These are phyloP conservation scores for Epicauta chinensis DNA, from an alignment of 1,140 invertebrate species.

Conservation along the genomic window DNA sequence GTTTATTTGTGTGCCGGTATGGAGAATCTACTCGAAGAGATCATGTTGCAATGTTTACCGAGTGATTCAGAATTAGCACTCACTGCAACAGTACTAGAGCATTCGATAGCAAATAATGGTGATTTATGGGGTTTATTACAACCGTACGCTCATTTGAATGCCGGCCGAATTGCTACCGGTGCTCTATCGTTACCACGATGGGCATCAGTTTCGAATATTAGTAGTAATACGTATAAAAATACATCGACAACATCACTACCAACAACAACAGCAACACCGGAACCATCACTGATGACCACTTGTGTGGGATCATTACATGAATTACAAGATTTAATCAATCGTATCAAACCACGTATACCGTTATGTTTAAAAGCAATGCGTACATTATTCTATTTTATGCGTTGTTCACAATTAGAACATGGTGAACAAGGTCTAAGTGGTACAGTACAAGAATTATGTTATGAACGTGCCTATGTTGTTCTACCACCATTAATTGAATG, in stretches of 20 bases:
- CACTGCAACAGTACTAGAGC: conserved; percentile 71
- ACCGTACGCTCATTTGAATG: conserved; percentile 83
- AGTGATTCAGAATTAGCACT: conserved; percentile 58
- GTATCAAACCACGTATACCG: conserved; percentile 50
- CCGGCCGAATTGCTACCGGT: conserved; percentile 77
- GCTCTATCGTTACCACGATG: conserved; percentile 76
- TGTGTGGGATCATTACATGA: conserved; percentile 78
- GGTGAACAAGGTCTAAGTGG: conserved; percentile 39
- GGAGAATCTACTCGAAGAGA: conserved; percentile 84
- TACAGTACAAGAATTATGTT: conserved; percentile 59
- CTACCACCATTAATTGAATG: conserved; percentile 82
- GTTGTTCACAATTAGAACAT: conserved; percentile 71
- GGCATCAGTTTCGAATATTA: conserved; percentile 73
- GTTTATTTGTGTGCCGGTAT: conserved; percentile 83
- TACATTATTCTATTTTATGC: conserved; percentile 84
- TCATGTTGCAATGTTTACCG: conserved; percentile 67
- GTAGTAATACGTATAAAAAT: conserved; percentile 24
- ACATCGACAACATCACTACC: conserved; percentile 38
- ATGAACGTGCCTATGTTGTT: conserved; percentile 80
- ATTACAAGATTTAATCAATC: conserved; percentile 64
- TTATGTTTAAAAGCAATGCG: conserved; percentile 65
- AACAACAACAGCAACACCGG: conserved; percentile 45
- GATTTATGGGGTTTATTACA: conserved; percentile 85
- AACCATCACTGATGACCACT: conserved; percentile 75
- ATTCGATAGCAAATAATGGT: conserved; percentile 77